A percentile compares a stretch with the other conserved stretches of the same genome.
Evolutionary conservation across 2,797 vertebrate genomes (phyloP).

Genomic region (Simalia tracyae): DNA sequence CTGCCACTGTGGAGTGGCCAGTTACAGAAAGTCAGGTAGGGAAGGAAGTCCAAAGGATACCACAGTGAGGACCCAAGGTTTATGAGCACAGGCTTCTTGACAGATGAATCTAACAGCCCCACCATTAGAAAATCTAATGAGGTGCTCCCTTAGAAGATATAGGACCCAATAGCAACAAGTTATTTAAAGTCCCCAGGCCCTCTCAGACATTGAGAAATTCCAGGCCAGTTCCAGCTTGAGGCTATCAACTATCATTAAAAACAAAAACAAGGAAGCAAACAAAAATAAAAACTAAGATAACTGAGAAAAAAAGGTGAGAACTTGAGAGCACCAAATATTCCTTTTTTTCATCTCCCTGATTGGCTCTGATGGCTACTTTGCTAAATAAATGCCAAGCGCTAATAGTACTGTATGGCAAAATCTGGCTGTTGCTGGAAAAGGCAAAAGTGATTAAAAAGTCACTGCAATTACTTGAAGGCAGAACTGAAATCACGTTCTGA

Average conservation of each 20-base stretch:
- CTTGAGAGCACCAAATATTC: neutral
- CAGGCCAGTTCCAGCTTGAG: neutral
- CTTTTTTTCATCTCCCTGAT: neutral
- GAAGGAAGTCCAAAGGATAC: neutral
- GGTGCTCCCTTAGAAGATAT: neutral
- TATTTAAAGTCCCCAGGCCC: neutral
- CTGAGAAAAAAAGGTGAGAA: neutral
- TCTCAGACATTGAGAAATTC: neutral
- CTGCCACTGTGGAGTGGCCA: neutral
- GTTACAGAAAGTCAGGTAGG: neutral
- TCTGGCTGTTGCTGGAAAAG: neutral
- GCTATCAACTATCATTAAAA: neutral
- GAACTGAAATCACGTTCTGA: neutral
- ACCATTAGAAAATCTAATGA: neutral
- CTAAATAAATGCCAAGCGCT: neutral
- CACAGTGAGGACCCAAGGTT: neutral
- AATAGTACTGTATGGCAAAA: neutral
- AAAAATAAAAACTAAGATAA: neutral
- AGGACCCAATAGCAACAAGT: neutral
- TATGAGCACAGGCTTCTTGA: neutral
- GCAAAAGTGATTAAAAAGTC: neutral
- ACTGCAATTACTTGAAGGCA: neutral
- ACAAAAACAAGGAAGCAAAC: too few species aligned
- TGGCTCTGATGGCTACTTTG: neutral
- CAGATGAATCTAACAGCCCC: neutral